Percentiles rank a stretch among this genome's conserved stretches.
phyloP scores from a whole-genome alignment of 2,113 vertebrate genomes.

The Apaloderma vittatum region DNA sequence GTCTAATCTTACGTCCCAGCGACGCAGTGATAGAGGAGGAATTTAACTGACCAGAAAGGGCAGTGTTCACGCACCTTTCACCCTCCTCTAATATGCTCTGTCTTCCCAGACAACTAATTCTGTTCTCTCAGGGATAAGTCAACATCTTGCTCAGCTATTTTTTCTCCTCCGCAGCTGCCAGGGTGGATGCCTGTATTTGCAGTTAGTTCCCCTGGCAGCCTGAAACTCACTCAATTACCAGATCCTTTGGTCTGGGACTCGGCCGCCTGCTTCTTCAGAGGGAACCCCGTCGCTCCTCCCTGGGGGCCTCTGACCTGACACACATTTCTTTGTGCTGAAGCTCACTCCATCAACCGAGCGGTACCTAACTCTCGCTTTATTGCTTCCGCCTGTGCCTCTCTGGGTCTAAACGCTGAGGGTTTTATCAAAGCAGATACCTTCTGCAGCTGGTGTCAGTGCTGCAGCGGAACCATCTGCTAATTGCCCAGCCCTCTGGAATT shows the following conservation, averaged over 20 bases:
- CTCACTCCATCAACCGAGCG: constrained; percentile 25
- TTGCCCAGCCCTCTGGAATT: constrained; percentile 8
- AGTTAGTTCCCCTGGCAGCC: background rate
- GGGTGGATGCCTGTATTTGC: background rate
- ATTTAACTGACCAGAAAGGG: background rate
- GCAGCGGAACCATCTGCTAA: background rate
- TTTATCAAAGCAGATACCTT: constrained; percentile 28
- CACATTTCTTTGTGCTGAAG: background rate
- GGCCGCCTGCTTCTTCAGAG: background rate
- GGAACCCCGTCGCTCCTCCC: background rate
- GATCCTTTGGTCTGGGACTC: constrained; percentile 3
- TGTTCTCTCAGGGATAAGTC: constrained; percentile 20
- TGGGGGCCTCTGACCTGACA: background rate
- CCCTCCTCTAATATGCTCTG: background rate
- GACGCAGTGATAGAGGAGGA: background rate
- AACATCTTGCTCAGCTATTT: constrained; percentile 33
- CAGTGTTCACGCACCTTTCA: constrained; percentile 10
- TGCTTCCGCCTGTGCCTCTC: background rate
- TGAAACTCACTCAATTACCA: constrained; percentile 27
- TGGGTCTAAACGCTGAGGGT: background rate
- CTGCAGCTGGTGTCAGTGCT: background rate
- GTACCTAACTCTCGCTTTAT: background rate
- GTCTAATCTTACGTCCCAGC: background rate
- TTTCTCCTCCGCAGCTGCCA: background rate
- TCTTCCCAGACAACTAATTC: constrained; percentile 38